A percentile compares a stretch with the other conserved stretches of the same genome.
These are phyloP conservation scores for Alligator sinensis DNA, from an alignment of 2,113 vertebrate species.

Conservation along the genomic window DNA sequence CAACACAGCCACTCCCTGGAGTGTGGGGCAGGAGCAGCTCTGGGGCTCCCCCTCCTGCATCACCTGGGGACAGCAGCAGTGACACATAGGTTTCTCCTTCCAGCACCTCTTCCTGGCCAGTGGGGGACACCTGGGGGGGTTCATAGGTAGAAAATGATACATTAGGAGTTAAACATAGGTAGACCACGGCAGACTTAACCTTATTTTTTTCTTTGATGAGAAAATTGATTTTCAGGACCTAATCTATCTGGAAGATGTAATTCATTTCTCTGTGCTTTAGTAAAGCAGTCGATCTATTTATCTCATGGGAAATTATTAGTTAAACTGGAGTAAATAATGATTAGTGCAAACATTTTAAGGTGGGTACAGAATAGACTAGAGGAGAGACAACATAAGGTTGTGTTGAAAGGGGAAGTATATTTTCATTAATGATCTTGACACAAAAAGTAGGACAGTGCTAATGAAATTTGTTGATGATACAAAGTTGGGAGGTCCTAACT, in stretches of 20 bases:
- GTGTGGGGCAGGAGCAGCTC: no score
- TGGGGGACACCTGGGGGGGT: no score
- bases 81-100: no score
- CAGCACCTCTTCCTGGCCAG: no score
- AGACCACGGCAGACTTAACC: slow-evolving; percentile 11
- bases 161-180: slow-evolving; percentile 4
- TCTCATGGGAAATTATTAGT: not conserved
- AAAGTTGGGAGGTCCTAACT: slow-evolving; percentile 52
- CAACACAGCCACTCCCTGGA: no score
- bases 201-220: not conserved
- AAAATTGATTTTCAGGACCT: not conserved
- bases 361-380: slow-evolving; percentile 41
- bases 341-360: slow-evolving; percentile 20
- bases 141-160: not conserved
- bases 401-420: slow-evolving; percentile 47
- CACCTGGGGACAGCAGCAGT: no score
- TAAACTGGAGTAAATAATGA: not conserved
- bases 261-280: not conserved
- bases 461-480: slow-evolving; percentile 58
- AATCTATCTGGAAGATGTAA: not conserved
- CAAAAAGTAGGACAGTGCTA: slow-evolving; percentile 64
- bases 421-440: slow-evolving; percentile 17
- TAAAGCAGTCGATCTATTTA: no score
- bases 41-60: no score
- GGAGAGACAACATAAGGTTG: not conserved